phyloP scores from a whole-genome alignment of 2,888 invertebrate genomes.

The Nezara viridula region DNA sequence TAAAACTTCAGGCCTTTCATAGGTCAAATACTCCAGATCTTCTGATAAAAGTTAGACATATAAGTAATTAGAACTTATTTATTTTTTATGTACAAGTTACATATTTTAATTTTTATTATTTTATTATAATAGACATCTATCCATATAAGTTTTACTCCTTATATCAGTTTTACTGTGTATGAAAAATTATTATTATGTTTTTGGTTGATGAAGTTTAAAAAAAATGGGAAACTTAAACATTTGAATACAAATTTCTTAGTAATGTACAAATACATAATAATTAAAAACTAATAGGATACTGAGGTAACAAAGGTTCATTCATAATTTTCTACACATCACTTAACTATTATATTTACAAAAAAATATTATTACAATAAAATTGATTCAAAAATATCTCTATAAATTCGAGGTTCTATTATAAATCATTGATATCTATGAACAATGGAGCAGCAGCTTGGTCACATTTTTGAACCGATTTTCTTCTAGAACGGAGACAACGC shows the following conservation, averaged over 20 bases:
- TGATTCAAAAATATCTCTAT: neutral
- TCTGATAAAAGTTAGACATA: too few species aligned
- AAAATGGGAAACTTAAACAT: neutral
- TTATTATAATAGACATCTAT: too few species aligned
- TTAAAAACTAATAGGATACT: neutral
- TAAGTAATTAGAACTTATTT: too few species aligned
- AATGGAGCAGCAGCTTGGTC: neutral
- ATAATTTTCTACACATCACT: neutral
- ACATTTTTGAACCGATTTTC: constrained; percentile 1
- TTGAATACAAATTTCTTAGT: neutral
- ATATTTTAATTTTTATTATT: too few species aligned
- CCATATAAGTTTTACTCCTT: too few species aligned
- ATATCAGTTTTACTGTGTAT: too few species aligned
- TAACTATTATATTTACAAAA: neutral
- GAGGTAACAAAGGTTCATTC: neutral
- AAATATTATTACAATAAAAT: too few species aligned
- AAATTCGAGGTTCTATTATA: neutral
- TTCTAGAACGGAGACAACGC: constrained; percentile 40
- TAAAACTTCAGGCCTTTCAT: too few species aligned
- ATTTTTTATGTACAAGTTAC: too few species aligned
- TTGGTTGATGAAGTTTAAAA: neutral
- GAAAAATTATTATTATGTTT: too few species aligned
- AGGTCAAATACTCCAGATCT: too few species aligned
- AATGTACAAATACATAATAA: neutral
- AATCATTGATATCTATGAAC: neutral